Evolutionary conservation across 2,888 invertebrate species (phyloP).

Genomic region (Eilema sororculum): DNA sequence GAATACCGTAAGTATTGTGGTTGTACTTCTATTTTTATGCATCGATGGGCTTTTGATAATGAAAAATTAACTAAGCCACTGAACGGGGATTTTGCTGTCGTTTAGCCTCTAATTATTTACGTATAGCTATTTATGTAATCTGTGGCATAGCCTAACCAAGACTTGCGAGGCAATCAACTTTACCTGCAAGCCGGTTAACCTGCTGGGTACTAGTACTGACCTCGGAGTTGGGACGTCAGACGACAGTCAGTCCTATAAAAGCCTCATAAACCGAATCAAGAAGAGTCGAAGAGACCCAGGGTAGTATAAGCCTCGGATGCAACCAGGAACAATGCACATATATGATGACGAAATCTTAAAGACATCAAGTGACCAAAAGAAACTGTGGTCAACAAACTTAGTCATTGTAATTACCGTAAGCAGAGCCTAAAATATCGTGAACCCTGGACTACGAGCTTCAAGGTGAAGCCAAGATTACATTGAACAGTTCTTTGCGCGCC

Average conservation of each 20-base stretch:
- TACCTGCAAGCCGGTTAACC: too few species aligned
- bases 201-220: neutral
- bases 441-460: conserved; percentile 56
- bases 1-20: conserved; percentile 24
- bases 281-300: neutral
- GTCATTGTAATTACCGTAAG: conserved; percentile 31
- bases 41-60: neutral
- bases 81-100: too few species aligned
- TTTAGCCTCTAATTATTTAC: too few species aligned
- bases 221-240: too few species aligned
- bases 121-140: too few species aligned
- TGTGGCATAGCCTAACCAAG: too few species aligned
- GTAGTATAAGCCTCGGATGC: neutral
- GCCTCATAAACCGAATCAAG: neutral
- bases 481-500: conserved; percentile 47
- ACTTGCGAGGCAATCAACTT: too few species aligned
- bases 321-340: too few species aligned
- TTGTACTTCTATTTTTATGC: conserved; percentile 14
- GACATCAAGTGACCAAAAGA: neutral
- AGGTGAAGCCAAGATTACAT: conserved; percentile 62
- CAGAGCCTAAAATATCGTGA: conserved; percentile 43
- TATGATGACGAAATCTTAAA: neutral
- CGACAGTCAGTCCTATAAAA: neutral
- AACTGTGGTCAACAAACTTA: conserved; percentile 22
- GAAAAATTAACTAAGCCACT: neutral